Evolutionary conservation across 2,113 vertebrate species (phyloP), one percentile per base, ranked within the genome.

Genomic region (Nerophis ophidion): DNA sequence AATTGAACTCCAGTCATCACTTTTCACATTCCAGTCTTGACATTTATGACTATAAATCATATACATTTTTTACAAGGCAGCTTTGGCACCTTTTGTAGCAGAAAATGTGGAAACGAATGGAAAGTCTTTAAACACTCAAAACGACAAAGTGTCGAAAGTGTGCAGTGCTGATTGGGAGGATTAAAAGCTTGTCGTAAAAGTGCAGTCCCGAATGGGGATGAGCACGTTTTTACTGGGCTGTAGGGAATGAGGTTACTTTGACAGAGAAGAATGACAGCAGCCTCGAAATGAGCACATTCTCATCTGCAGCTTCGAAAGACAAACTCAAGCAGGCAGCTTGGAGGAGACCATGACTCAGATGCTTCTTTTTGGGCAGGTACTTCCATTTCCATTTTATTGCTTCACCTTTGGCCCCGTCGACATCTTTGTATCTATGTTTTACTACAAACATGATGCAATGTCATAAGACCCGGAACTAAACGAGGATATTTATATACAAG

Each of bases 291-390:
- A 66, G 65, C 38, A 46, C 57, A 34, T 55, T 69, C 74, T 72
- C 67, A 17, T 76, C 63, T 44, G 48, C 68, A 63, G 56, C 75
- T 63, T 73, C 81, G 71, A 77, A 66, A 40, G 76, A 81, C 80
- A 81, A 70, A 72, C 78, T 6, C 78, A 79, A 84, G 79, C 83
- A 19, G 81, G 76, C 66, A 49, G 63, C 71, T 48, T 66, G 72
- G 74, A 78, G 62, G 49, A 4, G 55, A 40, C n/a, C 10, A 11
- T 70, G 6, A 66, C 74, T 69, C 56, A 17, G 75, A 71, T 61
- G 65, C 66, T 77, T 74, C 79, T 77, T 77, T 82, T 84, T 74
- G 79, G 50, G 66, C 75, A 54, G 60, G 72, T 72, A 40, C 60
- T 67, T 74, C n/a, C 16, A n/a, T 48, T 74, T 59, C 81, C 71